Base-by-base conservation (phyloP, 2,797 vertebrate species). In the Epinephelus awoara region DNA sequence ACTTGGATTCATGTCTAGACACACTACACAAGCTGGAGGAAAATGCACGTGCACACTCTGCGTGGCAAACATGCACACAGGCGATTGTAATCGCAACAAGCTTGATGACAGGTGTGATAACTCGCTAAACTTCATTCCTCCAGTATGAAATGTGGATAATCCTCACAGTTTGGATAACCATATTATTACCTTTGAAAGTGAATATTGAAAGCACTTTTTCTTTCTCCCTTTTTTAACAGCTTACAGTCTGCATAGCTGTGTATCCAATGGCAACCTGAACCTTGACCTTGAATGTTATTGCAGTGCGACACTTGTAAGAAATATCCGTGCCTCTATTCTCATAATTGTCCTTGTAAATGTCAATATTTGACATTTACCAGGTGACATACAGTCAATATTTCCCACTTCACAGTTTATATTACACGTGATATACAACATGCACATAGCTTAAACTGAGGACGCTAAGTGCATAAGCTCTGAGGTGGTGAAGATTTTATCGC, bases 291-390 rank as follows among this genome's bases (percentile, higher is more conserved):
- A 68, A 64, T 65, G 70, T 87, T 86, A 86, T 83, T 88, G 80
- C 86, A 64, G 68, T 49, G 68, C 21, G 57, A 89, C 86, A 87
- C 81, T 86, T 80, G 77, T 73, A 79, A 72, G 82, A 82, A 80
- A 86, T 59, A 69, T 51, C 79, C n/a, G n/a, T 6, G 78, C 54
- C 82, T 87, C 82, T 79, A 6, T 80, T 85, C 78, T 86, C 80
- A 88, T 93, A 91, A 94, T 90, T 86, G 84, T 89, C 83, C 88
- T 91, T 88, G 86, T 94, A 92, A 94, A 94, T 89, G 90, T 88
- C 89, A 89, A 84, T 82, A 80, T 86, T 49, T 90, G 91, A 93
- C 90, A 90, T 94, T 92, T 89, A 90, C 65, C 83, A 76, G 71
- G 71, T 88, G 86, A 89, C 85, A 70, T 59, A 78, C 87, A 78